These are phyloP conservation scores for Callithrix jacchus DNA, from an alignment of 2,113 vertebrate species.

Conservation along the genomic window DNA sequence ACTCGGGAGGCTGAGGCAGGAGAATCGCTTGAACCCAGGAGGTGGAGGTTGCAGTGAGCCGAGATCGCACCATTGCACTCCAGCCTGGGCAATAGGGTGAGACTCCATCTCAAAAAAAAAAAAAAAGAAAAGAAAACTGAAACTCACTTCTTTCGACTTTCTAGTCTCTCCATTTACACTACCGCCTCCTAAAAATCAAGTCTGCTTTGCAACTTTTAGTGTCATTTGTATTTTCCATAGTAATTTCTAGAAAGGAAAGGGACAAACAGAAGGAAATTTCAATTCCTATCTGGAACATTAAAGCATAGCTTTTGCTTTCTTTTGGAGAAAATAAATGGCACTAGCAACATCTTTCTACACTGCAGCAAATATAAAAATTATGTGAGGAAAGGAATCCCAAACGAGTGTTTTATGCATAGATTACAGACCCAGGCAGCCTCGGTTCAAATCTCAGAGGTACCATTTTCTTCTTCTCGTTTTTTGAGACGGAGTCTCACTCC, in stretches of 20 bases:
- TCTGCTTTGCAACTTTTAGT: background rate
- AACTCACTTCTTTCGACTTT: background rate
- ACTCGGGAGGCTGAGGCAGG: too few species aligned
- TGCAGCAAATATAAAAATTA: background rate
- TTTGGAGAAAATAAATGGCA: background rate
- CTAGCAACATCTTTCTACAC: background rate
- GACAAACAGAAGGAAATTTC: background rate
- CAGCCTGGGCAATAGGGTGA: too few species aligned
- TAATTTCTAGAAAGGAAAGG: background rate
- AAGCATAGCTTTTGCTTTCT: background rate
- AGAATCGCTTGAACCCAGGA: too few species aligned
- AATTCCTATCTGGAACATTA: background rate
- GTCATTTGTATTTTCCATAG: background rate
- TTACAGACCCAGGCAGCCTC: background rate
- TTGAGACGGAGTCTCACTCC: too few species aligned
- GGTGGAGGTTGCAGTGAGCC: too few species aligned
- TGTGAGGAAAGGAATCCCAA: background rate
- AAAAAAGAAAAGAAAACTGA: background rate
- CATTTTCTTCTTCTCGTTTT: too few species aligned
- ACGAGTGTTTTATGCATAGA: accelerated
- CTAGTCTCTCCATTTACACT: background rate
- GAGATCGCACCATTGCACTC: too few species aligned
- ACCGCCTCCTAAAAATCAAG: background rate
- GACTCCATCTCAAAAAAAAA: too few species aligned
- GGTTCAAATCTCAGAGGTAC: background rate